Conservation (phyloP, 2,888 invertebrate species). For the Priocnemis perturbator region DNA sequence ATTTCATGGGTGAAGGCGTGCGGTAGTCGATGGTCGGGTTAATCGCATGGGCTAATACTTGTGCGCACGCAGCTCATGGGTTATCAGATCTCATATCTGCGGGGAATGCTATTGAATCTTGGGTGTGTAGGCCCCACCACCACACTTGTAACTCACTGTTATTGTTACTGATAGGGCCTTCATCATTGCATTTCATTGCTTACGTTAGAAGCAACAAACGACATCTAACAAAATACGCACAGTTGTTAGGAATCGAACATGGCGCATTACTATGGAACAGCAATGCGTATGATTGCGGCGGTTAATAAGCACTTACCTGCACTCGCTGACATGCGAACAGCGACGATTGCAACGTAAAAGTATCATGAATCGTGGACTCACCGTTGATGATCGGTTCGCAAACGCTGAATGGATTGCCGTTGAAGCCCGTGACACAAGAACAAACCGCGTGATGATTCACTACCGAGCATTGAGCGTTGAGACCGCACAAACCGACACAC, state of each 20-base stretch:
- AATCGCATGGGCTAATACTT: conserved; percentile 29
- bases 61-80: conserved; percentile 14
- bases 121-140: conserved; percentile 55
- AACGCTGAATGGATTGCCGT: conserved; percentile 78
- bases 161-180: conserved; percentile 6
- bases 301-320: conserved; percentile 62
- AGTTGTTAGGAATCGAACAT: neutral
- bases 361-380: conserved; percentile 49
- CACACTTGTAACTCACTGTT: conserved; percentile 22
- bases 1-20: conserved; percentile 32
- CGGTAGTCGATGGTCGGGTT: conserved; percentile 27
- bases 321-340: conserved; percentile 48
- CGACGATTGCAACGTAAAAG: conserved; percentile 18
- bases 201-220: neutral
- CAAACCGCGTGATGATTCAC: conserved; percentile 80
- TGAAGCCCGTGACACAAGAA: conserved; percentile 76
- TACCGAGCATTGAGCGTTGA: conserved; percentile 78
- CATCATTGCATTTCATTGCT: neutral
- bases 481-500: conserved; percentile 78
- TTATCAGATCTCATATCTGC: conserved; percentile 24
- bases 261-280: conserved; percentile 2
- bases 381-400: conserved; percentile 69
- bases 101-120: conserved; percentile 31
- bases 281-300: neutral
- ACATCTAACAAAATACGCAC: neutral